A percentile compares a stretch with the other conserved stretches of the same genome.
Evolutionary conservation across 2,888 invertebrate species (phyloP).

Genomic region (Ennomos erosarius): DNA sequence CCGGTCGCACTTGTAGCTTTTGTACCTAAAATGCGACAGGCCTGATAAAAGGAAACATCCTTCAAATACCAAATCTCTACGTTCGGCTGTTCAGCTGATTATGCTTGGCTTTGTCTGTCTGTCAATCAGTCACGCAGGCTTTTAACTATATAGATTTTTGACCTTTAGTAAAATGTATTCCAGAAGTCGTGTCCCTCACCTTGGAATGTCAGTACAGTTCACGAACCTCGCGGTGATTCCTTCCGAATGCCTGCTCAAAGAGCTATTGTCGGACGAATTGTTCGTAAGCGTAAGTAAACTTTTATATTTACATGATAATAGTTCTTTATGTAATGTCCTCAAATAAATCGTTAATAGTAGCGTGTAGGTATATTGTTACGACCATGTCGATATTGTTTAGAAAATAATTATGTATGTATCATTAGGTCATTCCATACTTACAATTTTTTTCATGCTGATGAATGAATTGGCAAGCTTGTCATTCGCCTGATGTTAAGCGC

Average conservation of each 20-base stretch:
- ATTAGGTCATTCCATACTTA: too few relatives aligned
- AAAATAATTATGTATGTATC: too few relatives aligned
- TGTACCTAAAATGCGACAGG: too few relatives aligned
- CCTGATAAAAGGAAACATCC: too few relatives aligned
- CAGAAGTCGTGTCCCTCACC: constrained; percentile 18
- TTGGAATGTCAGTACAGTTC: constrained; percentile 42
- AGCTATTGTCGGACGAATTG: constrained; percentile 55
- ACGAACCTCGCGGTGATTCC: constrained; percentile 50
- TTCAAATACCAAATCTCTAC: too few relatives aligned
- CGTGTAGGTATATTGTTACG: background rate
- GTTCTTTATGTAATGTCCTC: constrained; percentile 9
- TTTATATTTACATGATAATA: constrained; percentile 13
- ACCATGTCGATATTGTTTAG: background rate
- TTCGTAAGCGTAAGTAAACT: constrained; percentile 61
- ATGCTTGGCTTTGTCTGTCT: too few relatives aligned
- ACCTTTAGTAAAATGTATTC: constrained; percentile 15
- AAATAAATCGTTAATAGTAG: background rate
- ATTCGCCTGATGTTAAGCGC: too few relatives aligned
- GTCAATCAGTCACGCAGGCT: too few relatives aligned
- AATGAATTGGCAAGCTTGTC: too few relatives aligned
- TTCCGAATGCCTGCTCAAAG: constrained; percentile 53
- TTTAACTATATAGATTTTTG: background rate
- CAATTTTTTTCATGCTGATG: too few relatives aligned
- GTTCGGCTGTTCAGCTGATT: too few relatives aligned
- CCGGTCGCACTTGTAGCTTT: too few relatives aligned